phyloP scores from a whole-genome alignment of 1,140 invertebrate genomes.

The Drosophila leontia region DNA sequence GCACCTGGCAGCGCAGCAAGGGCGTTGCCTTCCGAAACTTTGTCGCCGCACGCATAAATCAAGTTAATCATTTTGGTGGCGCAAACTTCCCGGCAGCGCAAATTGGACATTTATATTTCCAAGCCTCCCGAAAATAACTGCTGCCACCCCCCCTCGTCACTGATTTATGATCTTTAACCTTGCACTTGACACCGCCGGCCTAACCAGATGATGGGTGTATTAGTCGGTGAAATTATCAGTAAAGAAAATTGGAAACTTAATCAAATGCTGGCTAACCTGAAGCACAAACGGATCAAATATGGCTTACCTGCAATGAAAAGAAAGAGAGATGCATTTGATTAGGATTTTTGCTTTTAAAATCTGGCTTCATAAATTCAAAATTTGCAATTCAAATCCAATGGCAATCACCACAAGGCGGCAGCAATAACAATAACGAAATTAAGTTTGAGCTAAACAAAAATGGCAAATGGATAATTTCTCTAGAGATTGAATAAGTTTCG shows the following conservation, averaged over 20 bases:
- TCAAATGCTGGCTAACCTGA: slow-evolving; percentile 6
- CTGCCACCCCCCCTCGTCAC: not conserved
- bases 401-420: slow-evolving; percentile 42
- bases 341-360: slow-evolving; percentile 36
- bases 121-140: slow-evolving; percentile 26
- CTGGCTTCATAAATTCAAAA: slow-evolving; percentile 43
- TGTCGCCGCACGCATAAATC: slow-evolving; percentile 81
- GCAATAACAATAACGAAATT: slow-evolving; percentile 62
- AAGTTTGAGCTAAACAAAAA: slow-evolving; percentile 56
- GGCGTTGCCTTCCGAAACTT: slow-evolving; percentile 55
- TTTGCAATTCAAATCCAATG: slow-evolving; percentile 58
- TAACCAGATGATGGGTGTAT: slow-evolving; percentile 57
- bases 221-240: slow-evolving; percentile 48
- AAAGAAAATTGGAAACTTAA: slow-evolving; percentile 8
- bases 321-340: slow-evolving; percentile 52
- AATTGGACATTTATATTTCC: slow-evolving; percentile 83
- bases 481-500: slow-evolving; percentile 33
- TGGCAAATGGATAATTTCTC: slow-evolving; percentile 44
- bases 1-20: slow-evolving; percentile 52
- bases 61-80: slow-evolving; percentile 78
- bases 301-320: slow-evolving; percentile 71
- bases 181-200: slow-evolving; percentile 61
- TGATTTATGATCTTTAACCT: slow-evolving; percentile 69
- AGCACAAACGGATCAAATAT: not conserved
- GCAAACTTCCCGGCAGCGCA: slow-evolving; percentile 58